Evolutionary conservation across 2,888 invertebrate species (phyloP), one percentile per base, ranked within the genome.

Genomic region (Minunthozetes semirufus): DNA sequence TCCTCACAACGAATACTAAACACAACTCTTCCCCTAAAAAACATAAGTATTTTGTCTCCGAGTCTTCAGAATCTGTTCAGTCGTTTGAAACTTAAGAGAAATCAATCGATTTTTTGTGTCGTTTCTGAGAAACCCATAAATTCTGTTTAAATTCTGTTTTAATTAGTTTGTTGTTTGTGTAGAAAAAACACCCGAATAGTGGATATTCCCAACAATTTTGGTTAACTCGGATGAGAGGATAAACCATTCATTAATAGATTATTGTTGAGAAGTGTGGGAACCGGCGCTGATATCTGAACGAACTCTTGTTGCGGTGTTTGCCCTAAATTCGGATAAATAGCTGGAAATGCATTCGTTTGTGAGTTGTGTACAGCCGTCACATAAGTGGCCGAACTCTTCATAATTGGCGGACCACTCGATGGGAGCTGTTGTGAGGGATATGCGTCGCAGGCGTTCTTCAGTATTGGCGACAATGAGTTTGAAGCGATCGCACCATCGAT

Each of bases 401-500:
- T n/a, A 29, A 66, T 17, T 38, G 66, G 13, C 11, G 27, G 9
- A 5, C 29, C 61, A 27, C 27, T 29, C 29, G 61, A 27, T 1
- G 61, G 25, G 13, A 13, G 9, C 19, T 9, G 2, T 27, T 59
- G 59, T 13, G 33, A 33, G 33, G 33, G 66, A 66, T 66, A 66
- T 38, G 66, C 66, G 13, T 66, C 66, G 38, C 66, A 46, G 22
- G 75, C 75, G 42, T 71, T 61, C 46, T 72, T 75, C 25, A 75
- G 17, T 8, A 72, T 75, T 38, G 75, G 75, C 11, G 74, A 74
- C 56, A 72, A 59, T 29, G 75, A 42, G 56, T 53, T 59, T 5
- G 75, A 75, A 42, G 75, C 75, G 19, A 75, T 50, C 19, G 75
- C 72, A 27, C 72, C 75, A 42, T 75, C 75, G 56, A 75, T 75